Base-by-base conservation (phyloP, 2,113 vertebrate species). In the Thamnaconus septentrionalis region DNA sequence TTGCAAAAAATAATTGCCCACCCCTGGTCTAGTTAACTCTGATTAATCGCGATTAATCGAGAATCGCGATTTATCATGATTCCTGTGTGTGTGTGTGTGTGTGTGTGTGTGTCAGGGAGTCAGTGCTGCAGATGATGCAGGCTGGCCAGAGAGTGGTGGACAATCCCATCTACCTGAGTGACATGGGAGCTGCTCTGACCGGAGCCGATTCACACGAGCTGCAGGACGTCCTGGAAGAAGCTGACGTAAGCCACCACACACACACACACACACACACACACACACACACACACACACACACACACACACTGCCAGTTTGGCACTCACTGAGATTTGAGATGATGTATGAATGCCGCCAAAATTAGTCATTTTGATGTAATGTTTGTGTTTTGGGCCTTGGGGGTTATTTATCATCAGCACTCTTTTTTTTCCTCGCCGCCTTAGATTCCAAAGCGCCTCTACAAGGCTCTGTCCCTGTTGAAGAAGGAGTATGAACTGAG, bases 101-200 rank as follows among this genome's bases (percentile, higher is more conserved):
- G 5, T 80, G 6, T 70, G 3, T 72, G 5, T 71, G n/a, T 61
- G 0, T 41, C 61, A 99, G 97, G 46, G 97, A 99, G 81, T 99
- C 97, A 0, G 97, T 99, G n/a, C 94, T 99, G 12, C 97, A 99
- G 93, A 98, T 99, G 97, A 98, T 99, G 97, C 97, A 99, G 90
- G 96, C 96, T 0, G 97, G 97, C 7, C 97, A 99, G 51, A 89
- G 96, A 10, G 97, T 99, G 56, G 96, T 98, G 0, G 97, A 99
- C 82, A 99, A 99, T 80, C 97, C 97, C 3, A 98, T 99, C 81
- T 99, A 99, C 76, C 90, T 99, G 76, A 98, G 97, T 1, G 97
- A 99, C 89, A 99, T 99, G 97, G 97, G 97, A 0, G 97, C 97
- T 0, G 97, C 97, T 0, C 88, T 99, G 7, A 99, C 97, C 0